phyloP scores from a whole-genome alignment of 2,888 invertebrate genomes.

The Hipparchia semele region DNA sequence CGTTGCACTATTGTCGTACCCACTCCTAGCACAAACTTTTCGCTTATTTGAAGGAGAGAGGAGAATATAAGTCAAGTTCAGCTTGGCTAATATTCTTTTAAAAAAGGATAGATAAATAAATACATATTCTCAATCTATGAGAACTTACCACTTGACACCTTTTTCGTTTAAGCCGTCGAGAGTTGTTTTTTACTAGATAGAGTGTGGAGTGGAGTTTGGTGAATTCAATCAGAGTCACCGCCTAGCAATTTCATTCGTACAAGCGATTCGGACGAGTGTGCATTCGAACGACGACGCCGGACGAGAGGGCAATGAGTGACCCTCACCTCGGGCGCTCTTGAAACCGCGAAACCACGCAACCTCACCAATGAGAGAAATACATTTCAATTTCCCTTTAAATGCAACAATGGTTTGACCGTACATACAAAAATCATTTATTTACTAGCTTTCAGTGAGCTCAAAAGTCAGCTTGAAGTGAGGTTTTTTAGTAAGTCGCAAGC shows the following conservation, averaged over 20 bases:
- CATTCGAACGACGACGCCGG: constrained; percentile 66
- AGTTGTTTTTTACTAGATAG: constrained; percentile 2
- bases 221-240: constrained; percentile 67
- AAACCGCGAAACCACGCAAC: constrained; percentile 55
- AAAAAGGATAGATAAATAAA: too few relatives aligned
- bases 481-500: too few relatives aligned
- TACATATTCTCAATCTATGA: too few relatives aligned
- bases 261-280: constrained; percentile 71
- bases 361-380: constrained; percentile 36
- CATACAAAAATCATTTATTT: background rate
- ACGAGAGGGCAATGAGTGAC: constrained; percentile 59
- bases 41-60: too few relatives aligned
- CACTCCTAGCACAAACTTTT: too few relatives aligned
- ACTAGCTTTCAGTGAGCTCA: too few relatives aligned
- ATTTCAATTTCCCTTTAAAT: constrained; percentile 19
- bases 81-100: too few relatives aligned
- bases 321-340: constrained; percentile 57
- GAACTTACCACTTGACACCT: constrained; percentile 7
- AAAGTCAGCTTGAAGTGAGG: too few relatives aligned
- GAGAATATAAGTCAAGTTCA: too few relatives aligned
- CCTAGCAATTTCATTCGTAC: constrained; percentile 71
- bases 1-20: too few relatives aligned
- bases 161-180: background rate
- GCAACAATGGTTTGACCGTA: constrained; percentile 15
- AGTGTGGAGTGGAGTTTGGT: constrained; percentile 5